Conservation (phyloP, 1,140 invertebrate genomes). For the Colletes latitarsis region DNA sequence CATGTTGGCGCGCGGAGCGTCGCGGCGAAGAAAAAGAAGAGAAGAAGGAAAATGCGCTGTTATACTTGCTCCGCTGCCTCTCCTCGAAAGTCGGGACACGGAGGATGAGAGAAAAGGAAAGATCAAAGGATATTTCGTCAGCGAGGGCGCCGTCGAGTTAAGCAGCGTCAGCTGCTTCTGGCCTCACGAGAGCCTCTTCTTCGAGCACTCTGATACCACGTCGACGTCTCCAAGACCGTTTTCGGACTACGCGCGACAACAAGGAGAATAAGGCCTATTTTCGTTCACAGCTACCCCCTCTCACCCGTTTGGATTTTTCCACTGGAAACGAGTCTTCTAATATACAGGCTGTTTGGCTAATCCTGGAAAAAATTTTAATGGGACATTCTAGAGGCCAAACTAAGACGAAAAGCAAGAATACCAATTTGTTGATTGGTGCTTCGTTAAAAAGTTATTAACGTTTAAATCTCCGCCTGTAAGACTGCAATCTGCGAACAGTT, state of each 20-base stretch:
- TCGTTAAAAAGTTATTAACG: too few relatives aligned
- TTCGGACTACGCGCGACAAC: conserved; percentile 13
- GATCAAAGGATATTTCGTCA: conserved; percentile 67
- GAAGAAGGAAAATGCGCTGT: conserved; percentile 47
- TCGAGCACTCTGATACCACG: conserved; percentile 45
- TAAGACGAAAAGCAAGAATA: too few relatives aligned
- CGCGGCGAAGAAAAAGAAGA: conserved; percentile 28
- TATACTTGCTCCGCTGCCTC: conserved; percentile 17
- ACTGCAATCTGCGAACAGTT: too few relatives aligned
- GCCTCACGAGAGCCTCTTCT: conserved; percentile 50
- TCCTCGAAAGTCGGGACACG: conserved; percentile 48
- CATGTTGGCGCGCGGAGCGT: conserved; percentile 33
- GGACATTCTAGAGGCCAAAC: too few relatives aligned
- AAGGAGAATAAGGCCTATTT: conserved; percentile 28
- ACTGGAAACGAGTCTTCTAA: not conserved
- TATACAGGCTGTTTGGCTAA: too few relatives aligned
- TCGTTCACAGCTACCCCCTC: not conserved
- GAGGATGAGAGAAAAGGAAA: conserved; percentile 45
- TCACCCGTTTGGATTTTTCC: not conserved
- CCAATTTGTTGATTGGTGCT: too few relatives aligned
- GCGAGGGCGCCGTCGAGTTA: conserved; percentile 60
- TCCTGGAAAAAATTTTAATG: too few relatives aligned
- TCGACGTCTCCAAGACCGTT: conserved; percentile 48
- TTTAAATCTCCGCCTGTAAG: too few relatives aligned
- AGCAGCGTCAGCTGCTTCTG: conserved; percentile 67